Evolutionary conservation across 2,113 vertebrate species (phyloP), one percentile per base, ranked within the genome.

Genomic region (Alces alces): DNA sequence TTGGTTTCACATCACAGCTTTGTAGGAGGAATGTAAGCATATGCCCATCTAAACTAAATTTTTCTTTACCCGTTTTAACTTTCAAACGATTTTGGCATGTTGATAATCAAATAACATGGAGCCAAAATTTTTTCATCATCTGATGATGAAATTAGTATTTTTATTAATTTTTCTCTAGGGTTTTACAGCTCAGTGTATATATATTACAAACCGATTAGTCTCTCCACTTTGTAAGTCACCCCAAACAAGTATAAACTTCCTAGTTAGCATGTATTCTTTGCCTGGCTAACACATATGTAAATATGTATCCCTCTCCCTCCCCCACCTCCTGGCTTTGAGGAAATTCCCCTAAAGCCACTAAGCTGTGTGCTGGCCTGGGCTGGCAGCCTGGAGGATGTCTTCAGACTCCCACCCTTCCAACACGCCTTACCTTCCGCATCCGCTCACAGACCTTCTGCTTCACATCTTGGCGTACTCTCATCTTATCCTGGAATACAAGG

Each of bases 51-150:
- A 39, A 70, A 58, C 12, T 28, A 70, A 79, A 47, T 15, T 70
- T 58, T 80, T 28, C 70, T 90, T 92, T 79, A 79, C 10, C 39
- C 27, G 33, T 70, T 90, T 87, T 55, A 91, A 94, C 79, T 84
- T 33, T 95, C 36, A 91, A 87, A 76, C 27, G 45, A 70, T 30
- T 95, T 43, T 86, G 61, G 55, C 66, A 84, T 45, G n/a, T 25
- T 66, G 39, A 60, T 84, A 76, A 70, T 88, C 61, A 87, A 95
- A 52, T 86, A 86, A 87, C 82, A 91, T 21, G 33, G 16, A 89
- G 45, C 23, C 47, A 23, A 93, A 61, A 27, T 36, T 21, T 79
- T 91, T 94, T 83, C 66, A 76, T 66, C 45, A 95, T 84, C 55
- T 80, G 15, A 16, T 70, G 43, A 30, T 36, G 36, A 82, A 64